A percentile compares a stretch with the other conserved stretches of the same genome.
Conservation (phyloP, 2,797 vertebrate species). For the Mionectes olivaceus region DNA sequence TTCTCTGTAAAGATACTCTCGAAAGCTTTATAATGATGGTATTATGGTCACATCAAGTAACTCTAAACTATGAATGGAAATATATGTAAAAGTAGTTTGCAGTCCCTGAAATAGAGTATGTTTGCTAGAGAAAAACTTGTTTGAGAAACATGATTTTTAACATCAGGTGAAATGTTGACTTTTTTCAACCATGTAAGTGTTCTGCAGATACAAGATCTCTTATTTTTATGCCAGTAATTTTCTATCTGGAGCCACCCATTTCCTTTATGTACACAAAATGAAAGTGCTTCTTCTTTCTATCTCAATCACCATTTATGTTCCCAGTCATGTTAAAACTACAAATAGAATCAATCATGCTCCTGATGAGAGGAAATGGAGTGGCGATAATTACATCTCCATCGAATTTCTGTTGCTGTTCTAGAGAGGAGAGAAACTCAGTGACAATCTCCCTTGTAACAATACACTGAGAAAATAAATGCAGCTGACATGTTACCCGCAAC, state of each 20-base stretch:
- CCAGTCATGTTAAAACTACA: background rate
- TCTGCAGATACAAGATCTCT: background rate
- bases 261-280: background rate
- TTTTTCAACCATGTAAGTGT: background rate
- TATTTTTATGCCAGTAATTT: background rate
- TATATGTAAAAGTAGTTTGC: background rate
- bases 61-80: background rate
- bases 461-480: background rate
- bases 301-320: background rate
- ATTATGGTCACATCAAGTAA: background rate
- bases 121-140: background rate
- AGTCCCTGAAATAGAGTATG: background rate
- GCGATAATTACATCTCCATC: constrained; percentile 19
- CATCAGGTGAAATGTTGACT: background rate
- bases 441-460: background rate
- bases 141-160: background rate
- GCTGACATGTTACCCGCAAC: background rate
- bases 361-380: constrained; percentile 17
- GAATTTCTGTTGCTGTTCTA: constrained; percentile 27
- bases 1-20: background rate
- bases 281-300: constrained; percentile 1
- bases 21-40: background rate
- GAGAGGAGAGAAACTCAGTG: background rate
- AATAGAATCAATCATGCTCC: background rate
- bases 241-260: background rate